Evolutionary conservation across 2,888 invertebrate genomes (phyloP).

Genomic region (Cantharis flavilabris): DNA sequence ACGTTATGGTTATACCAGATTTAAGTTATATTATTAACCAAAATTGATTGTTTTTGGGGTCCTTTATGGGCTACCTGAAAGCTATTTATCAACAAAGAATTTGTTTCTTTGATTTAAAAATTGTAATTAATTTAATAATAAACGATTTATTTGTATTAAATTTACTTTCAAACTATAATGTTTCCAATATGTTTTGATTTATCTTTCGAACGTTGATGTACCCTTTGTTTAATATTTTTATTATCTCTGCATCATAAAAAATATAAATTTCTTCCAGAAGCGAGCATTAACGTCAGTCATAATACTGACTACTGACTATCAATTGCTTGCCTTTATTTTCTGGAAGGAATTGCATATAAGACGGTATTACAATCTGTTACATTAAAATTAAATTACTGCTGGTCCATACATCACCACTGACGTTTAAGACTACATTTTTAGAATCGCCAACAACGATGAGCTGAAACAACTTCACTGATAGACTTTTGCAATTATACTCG

Average conservation of each 20-base stretch:
- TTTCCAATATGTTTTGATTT: not conserved
- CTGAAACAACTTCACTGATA: slow-evolving; percentile 41
- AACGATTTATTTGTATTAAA: not conserved
- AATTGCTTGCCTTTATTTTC: slow-evolving; percentile 23
- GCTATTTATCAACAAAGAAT: not conserved
- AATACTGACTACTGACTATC: slow-evolving; percentile 10
- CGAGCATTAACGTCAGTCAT: slow-evolving; percentile 21
- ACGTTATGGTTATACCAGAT: no score
- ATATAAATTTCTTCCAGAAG: slow-evolving; percentile 9
- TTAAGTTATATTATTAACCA: no score
- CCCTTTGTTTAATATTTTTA: not conserved
- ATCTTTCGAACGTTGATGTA: not conserved
- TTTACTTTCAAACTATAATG: not conserved
- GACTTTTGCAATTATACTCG: slow-evolving; percentile 21
- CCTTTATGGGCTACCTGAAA: not conserved
- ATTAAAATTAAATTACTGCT: slow-evolving; percentile 45
- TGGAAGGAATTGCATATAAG: slow-evolving; percentile 20
- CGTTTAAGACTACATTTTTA: slow-evolving; percentile 43
- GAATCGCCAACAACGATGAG: slow-evolving; percentile 40
- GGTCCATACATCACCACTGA: slow-evolving; percentile 45
- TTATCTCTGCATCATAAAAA: not conserved
- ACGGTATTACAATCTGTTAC: slow-evolving; percentile 24
- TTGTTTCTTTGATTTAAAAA: not conserved
- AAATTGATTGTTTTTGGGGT: no score
- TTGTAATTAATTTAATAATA: not conserved